These are phyloP conservation scores for Platysternon megacephalum DNA, from an alignment of 2,113 vertebrate genomes.

Conservation along the genomic window DNA sequence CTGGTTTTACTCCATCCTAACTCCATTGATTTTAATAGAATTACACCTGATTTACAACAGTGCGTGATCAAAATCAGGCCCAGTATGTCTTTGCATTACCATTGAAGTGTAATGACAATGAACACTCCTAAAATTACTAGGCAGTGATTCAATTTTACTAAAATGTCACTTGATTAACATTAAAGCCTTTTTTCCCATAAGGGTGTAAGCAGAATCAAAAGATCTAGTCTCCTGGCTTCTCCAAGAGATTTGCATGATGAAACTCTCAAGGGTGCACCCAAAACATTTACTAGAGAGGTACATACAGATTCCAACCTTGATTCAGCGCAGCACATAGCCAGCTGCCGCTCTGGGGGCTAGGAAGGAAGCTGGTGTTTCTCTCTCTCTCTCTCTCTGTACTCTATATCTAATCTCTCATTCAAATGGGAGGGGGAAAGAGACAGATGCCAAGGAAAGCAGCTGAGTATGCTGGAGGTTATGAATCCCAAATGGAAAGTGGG, in stretches of 20 bases:
- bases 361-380: neutral
- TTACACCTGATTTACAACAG: neutral
- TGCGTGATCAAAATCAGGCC: neutral
- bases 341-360: constrained; percentile 2
- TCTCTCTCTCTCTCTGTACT: neutral
- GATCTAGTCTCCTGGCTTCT: constrained; percentile 29
- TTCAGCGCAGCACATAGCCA: constrained; percentile 52
- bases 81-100: neutral
- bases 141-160: neutral
- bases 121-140: neutral
- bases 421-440: neutral
- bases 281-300: neutral
- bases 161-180: constrained; percentile 21
- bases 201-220: neutral
- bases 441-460: neutral
- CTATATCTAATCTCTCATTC: neutral
- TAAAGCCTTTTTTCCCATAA: neutral
- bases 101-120: neutral
- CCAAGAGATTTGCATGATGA: neutral
- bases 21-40: neutral
- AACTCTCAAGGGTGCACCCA: constrained; percentile 5
- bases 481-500: neutral
- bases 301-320: constrained; percentile 7
- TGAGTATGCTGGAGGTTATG: neutral
- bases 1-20: neutral